Evolutionary conservation across 2,113 vertebrate species (phyloP), one percentile per base, ranked within the genome.

Genomic region (Misgurnus mizolepis): DNA sequence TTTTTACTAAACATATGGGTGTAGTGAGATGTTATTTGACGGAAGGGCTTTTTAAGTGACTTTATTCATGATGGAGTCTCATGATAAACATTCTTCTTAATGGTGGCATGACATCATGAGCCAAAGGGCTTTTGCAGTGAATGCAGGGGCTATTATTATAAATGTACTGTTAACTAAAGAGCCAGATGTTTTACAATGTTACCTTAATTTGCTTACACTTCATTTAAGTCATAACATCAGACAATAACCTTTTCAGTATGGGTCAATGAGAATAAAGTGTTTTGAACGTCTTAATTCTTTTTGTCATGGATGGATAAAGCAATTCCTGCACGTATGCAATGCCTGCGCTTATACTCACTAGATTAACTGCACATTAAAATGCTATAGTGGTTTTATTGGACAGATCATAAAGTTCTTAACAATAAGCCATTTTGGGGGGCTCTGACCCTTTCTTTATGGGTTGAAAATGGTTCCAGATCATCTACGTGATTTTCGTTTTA

Each of bases 11-110:
- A 79, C 87, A 88, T 85, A 79, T 89, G 86, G 83, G 56, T 82
- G 70, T 79, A 88, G 87, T 89, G 83, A 88, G 47, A 8, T 67
- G 18, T 87, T 78, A 88, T 9, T 79, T 41, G 72, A 10, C 43
- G 41, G 71, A 82, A 74, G 84, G 27, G 68, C 50, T 58, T 53
- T 77, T 61, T 76, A 67, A 22, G 22, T 22, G 27, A 76, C 68
- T 70, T 74, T 67, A 41, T 86, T 84, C 83, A 79, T 67, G 53
- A 64, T 55, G 69, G 72, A 74, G 78, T 67, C 14, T 74, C 62
- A 49, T 56, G 72, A 86, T 85, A 87, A 89, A 87, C 68, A 81
- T 84, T 58, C 73, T 73, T 75, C 55, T 41, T 70, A 78, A 78
- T 15, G 12, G 39, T 64, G 56, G 76, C 47, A 22, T 66, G 60